Evolutionary conservation across 2,888 invertebrate species (phyloP).

Genomic region (Noctuana brunneofusca): DNA sequence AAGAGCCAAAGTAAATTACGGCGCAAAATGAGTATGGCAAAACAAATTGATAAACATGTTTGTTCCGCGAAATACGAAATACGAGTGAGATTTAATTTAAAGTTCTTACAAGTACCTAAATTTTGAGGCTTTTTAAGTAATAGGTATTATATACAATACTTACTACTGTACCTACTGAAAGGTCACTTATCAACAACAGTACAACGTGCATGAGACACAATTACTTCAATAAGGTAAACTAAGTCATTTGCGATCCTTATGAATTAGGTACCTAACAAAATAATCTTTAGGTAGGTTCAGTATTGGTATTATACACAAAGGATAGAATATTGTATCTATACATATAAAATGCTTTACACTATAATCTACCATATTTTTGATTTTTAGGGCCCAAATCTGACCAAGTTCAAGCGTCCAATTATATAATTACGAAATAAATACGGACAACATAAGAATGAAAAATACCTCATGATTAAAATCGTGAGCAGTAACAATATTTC

Average conservation of each 20-base stretch:
- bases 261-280: slow-evolving; percentile 8
- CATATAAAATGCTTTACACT: too few species aligned
- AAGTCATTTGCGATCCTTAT: slow-evolving; percentile 25
- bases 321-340: neutral
- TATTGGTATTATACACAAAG: neutral
- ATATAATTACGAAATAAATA: too few species aligned
- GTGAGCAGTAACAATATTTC: neutral
- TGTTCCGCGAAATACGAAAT: slow-evolving; percentile 22
- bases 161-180: neutral
- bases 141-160: neutral
- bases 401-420: too few species aligned
- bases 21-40: slow-evolving; percentile 18
- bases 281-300: neutral
- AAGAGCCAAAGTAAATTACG: slow-evolving; percentile 7
- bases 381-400: too few species aligned
- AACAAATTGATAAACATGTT: slow-evolving; percentile 25
- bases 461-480: neutral
- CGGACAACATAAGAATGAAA: neutral
- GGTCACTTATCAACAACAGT: slow-evolving; percentile 17
- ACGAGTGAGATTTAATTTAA: neutral
- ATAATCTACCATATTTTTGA: too few species aligned
- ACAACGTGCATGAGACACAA: slow-evolving; percentile 28
- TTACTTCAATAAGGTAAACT: slow-evolving; percentile 36
- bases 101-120: neutral
- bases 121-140: neutral